Evolutionary conservation across 1,140 invertebrate species (phyloP).

Genomic region (honey bee (Apis mellifera)): DNA sequence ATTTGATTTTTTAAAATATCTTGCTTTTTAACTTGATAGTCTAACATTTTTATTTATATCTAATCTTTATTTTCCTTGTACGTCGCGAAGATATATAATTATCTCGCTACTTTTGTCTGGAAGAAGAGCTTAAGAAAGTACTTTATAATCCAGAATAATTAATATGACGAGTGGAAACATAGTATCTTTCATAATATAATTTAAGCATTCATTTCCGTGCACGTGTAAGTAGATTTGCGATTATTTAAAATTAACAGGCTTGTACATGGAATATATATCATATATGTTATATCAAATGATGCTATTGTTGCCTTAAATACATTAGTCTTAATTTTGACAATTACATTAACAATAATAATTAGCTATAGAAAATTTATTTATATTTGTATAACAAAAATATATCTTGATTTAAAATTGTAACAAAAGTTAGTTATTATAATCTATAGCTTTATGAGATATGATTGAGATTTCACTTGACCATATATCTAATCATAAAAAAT

Average conservation of each 20-base stretch:
- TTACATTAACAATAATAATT: not conserved
- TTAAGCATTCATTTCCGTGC: conserved; percentile 45
- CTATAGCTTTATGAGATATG: not conserved
- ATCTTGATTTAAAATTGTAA: not conserved
- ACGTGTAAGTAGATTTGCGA: conserved; percentile 38
- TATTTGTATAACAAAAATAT: not conserved
- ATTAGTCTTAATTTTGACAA: not conserved
- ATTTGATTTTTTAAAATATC: not conserved
- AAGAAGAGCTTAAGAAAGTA: conserved; percentile 19
- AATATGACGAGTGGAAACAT: conserved; percentile 34
- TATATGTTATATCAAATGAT: conserved; percentile 18
- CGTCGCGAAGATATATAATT: conserved; percentile 30
- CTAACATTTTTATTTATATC: conserved; percentile 24
- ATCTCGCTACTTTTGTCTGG: conserved; percentile 3
- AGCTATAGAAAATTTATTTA: not conserved
- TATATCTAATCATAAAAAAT: conserved; percentile 25
- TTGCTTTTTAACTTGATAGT: not conserved
- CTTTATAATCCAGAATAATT: conserved; percentile 37
- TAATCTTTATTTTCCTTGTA: conserved; percentile 28
- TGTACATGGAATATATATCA: conserved; percentile 22
- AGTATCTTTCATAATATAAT: conserved; percentile 29
- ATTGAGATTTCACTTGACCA: not conserved
- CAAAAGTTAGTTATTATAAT: not conserved
- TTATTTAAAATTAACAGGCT: conserved; percentile 51
- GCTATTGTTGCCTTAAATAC: conserved; percentile 8